phyloP scores from a whole-genome alignment of 2,888 invertebrate species.

The Auanema freiburgensis region DNA sequence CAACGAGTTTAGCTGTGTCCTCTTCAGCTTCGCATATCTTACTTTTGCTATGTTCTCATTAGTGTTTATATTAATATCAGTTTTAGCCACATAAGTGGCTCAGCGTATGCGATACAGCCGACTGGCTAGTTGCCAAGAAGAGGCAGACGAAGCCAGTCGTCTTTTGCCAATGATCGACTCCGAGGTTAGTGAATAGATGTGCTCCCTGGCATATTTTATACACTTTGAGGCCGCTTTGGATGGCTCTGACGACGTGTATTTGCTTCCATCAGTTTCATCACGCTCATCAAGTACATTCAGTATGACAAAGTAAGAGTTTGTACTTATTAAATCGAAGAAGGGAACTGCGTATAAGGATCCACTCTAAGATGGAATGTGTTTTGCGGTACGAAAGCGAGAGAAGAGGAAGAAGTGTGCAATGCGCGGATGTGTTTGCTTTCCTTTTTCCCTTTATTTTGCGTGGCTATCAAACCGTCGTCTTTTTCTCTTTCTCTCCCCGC shows the following conservation, averaged over 20 bases:
- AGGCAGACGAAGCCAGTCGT: constrained; percentile 43
- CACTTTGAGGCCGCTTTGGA: constrained; percentile 41
- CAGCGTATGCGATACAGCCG: constrained; percentile 55
- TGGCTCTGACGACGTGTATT: constrained; percentile 60
- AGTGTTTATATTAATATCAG: constrained; percentile 6
- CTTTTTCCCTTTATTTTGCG: not conserved
- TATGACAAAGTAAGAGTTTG: constrained; percentile 43
- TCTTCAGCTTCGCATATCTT: not conserved
- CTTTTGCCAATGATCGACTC: constrained; percentile 48
- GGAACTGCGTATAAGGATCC: constrained; percentile 17
- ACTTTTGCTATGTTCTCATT: not conserved
- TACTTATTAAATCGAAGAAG: constrained; percentile 20
- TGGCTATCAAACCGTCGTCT: not conserved
- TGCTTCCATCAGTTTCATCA: constrained; percentile 54
- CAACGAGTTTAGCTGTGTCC: not conserved
- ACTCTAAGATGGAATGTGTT: constrained; percentile 14
- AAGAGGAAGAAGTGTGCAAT: not conserved
- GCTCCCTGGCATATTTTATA: not conserved
- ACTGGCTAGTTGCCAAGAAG: constrained; percentile 48
- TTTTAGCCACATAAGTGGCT: constrained; percentile 6
- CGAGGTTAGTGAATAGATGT: constrained; percentile 24
- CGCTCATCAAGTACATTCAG: constrained; percentile 44
- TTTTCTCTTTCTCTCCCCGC: constrained; percentile 4
- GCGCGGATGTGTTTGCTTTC: no score
- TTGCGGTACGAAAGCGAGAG: not conserved